Percentiles rank a stretch among this genome's conserved stretches.
These are phyloP conservation scores for Heliothis virescens DNA, from an alignment of 1,140 invertebrate species.

Conservation along the genomic window DNA sequence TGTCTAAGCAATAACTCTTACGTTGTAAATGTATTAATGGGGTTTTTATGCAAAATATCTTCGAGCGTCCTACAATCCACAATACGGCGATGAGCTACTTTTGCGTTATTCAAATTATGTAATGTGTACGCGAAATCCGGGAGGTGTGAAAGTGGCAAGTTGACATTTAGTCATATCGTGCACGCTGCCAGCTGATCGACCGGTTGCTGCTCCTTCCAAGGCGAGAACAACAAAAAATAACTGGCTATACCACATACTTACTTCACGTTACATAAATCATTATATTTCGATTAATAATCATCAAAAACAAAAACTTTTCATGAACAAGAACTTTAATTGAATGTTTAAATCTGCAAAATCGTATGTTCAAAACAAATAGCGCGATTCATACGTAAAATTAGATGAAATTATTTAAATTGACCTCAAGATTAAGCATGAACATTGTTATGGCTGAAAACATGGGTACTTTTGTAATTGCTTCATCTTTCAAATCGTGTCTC, in stretches of 20 bases:
- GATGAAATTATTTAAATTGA: background rate
- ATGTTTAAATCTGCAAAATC: background rate
- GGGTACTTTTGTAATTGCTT: constrained; percentile 27
- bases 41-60: background rate
- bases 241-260: background rate
- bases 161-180: constrained; percentile 48
- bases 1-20: background rate
- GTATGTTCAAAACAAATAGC: too few relatives aligned
- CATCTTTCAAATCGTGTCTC: constrained; percentile 25
- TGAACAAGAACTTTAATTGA: background rate
- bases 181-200: constrained; percentile 12
- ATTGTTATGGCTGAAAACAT: background rate
- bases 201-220: constrained; percentile 36
- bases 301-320: constrained; percentile 3
- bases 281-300: background rate
- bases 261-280: constrained; percentile 12
- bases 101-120: constrained; percentile 17
- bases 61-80: background rate
- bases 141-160: constrained; percentile 47
- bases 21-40: background rate
- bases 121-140: constrained; percentile 20
- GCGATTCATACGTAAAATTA: background rate
- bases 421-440: background rate
- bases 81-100: constrained; percentile 1
- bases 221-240: constrained; percentile 29